Evolutionary conservation across 2,797 vertebrate species (phyloP).

Genomic region (Gallinago nigripennis): DNA sequence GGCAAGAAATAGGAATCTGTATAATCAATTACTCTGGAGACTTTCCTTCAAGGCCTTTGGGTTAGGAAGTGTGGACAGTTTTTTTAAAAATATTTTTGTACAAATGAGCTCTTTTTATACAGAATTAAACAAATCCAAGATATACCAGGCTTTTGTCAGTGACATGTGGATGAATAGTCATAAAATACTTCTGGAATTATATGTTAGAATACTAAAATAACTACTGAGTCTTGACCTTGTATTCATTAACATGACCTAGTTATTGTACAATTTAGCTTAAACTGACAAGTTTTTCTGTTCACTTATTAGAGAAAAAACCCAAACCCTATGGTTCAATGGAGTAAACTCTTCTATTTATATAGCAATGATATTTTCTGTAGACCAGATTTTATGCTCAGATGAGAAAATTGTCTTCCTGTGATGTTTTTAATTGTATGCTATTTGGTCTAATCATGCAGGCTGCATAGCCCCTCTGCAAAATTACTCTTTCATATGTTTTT

Average conservation of each 20-base stretch:
- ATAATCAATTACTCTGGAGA: constrained; percentile 42
- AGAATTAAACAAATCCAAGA: constrained; percentile 32
- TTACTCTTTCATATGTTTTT: neutral
- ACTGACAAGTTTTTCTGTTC: neutral
- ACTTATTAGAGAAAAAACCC: neutral
- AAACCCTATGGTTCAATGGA: neutral
- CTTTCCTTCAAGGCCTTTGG: constrained; percentile 29
- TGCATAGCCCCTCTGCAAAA: neutral
- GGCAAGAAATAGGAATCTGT: constrained; percentile 30
- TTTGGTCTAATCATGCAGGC: neutral
- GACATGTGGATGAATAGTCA: neutral
- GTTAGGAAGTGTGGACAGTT: constrained; percentile 14
- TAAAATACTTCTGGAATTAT: constrained; percentile 12
- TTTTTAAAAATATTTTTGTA: constrained; percentile 21
- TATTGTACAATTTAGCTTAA: neutral
- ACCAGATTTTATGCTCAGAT: neutral
- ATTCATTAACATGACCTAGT: neutral
- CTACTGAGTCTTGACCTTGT: neutral
- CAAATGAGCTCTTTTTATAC: constrained; percentile 8
- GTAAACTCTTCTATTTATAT: constrained; percentile 1
- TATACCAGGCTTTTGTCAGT: neutral
- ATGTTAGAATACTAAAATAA: constrained; percentile 12
- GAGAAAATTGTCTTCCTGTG: neutral
- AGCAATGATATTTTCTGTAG: neutral
- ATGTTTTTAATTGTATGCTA: neutral